Percentiles rank a stretch among this genome's conserved stretches.
Conservation (phyloP, 2,797 vertebrate genomes). For the Malacoraja senta region DNA sequence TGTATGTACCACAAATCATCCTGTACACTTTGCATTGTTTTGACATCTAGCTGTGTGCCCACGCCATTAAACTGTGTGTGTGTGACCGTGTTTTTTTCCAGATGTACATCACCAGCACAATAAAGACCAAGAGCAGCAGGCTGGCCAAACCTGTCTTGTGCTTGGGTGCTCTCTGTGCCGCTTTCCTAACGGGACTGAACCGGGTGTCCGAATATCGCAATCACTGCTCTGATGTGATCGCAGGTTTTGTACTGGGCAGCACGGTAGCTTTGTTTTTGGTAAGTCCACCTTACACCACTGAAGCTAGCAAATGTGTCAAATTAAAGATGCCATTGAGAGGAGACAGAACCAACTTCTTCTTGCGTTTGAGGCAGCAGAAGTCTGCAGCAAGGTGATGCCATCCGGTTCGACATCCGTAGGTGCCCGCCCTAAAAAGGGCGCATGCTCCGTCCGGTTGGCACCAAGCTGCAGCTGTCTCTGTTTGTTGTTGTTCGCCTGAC, state of each 20-base stretch:
- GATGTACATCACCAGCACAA: conserved; percentile 99
- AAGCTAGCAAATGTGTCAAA: background rate
- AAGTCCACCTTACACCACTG: conserved; percentile 43
- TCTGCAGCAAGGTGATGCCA: too few species aligned
- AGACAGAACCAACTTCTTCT: background rate
- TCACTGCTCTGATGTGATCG: conserved; percentile 90
- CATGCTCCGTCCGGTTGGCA: too few species aligned
- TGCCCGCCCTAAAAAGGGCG: too few species aligned
- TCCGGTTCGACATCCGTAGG: too few species aligned
- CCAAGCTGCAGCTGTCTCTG: too few species aligned
- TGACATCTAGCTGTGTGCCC: too few species aligned
- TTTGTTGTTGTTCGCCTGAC: too few species aligned
- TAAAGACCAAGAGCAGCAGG: conserved; percentile 92
- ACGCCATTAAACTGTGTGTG: conserved; percentile 22
- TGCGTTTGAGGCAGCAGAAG: too few species aligned
- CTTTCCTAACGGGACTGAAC: conserved; percentile 89
- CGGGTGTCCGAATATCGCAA: conserved; percentile 94
- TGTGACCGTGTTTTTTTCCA: conserved; percentile 48
- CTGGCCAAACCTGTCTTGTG: conserved; percentile 92
- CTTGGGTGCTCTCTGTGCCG: conserved; percentile 83
- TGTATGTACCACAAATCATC: background rate
- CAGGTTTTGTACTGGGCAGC: conserved; percentile 86
- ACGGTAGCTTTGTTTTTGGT: conserved; percentile 90
- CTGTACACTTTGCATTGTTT: background rate
- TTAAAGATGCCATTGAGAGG: background rate